Percentiles rank a stretch among this genome's conserved stretches.
phyloP scores from a whole-genome alignment of 2,797 vertebrate genomes.

The Gymnodraco acuticeps region DNA sequence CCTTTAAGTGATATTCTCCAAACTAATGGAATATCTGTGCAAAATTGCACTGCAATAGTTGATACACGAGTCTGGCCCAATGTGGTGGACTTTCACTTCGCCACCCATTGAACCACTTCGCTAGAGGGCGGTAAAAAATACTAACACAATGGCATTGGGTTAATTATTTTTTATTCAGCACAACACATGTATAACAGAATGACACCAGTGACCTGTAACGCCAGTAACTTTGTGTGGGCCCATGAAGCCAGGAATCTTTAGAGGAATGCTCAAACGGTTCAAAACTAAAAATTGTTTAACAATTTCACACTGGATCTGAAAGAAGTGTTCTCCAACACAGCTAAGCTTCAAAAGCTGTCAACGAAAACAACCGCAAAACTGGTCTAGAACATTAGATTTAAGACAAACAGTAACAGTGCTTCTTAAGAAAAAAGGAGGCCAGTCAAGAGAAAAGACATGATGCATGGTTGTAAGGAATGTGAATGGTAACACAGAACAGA shows the following conservation, averaged over 20 bases:
- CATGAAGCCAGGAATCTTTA: conserved; percentile 12
- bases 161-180: conserved; percentile 64
- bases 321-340: conserved; percentile 1
- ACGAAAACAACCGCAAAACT: conserved; percentile 9
- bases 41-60: not conserved
- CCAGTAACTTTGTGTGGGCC: conserved; percentile 13
- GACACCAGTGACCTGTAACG: too few species aligned
- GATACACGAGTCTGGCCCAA: not conserved
- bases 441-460: not conserved
- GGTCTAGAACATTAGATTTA: conserved; percentile 6
- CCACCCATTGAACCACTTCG: not conserved
- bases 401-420: conserved; percentile 40
- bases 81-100: too few species aligned
- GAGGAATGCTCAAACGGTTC: conserved; percentile 17
- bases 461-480: not conserved
- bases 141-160: not conserved
- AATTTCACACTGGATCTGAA: not conserved
- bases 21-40: not conserved
- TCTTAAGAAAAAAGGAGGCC: not conserved
- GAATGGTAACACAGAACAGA: conserved; percentile 4
- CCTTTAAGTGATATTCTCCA: too few species aligned
- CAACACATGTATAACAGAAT: conserved; percentile 56
- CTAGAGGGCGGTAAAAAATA: not conserved
- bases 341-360: not conserved
- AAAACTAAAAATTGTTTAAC: conserved; percentile 5